Evolutionary conservation across 2,797 vertebrate genomes (phyloP).

Genomic region (Enteromius mattozi): DNA sequence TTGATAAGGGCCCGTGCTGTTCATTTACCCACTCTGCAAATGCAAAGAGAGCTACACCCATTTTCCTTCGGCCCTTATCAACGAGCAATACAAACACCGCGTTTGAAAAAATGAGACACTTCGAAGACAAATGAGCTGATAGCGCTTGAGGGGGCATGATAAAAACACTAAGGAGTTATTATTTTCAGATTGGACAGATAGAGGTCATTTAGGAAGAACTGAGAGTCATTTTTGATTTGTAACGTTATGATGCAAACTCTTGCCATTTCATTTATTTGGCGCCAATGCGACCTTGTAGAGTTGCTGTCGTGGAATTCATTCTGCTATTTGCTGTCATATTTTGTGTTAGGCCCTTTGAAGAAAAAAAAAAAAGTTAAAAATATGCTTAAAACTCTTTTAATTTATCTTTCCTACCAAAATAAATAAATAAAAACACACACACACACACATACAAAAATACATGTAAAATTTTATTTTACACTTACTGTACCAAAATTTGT

Average conservation of each 20-base stretch:
- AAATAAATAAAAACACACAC: neutral
- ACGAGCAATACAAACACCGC: constrained; percentile 54
- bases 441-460: too few relatives aligned
- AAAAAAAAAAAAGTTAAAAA: neutral
- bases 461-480: neutral
- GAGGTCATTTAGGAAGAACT: neutral
- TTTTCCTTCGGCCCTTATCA: constrained; percentile 58
- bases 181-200: constrained; percentile 40
- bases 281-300: neutral
- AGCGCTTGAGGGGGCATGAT: constrained; percentile 41
- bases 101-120: constrained; percentile 52
- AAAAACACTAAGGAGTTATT: constrained; percentile 47
- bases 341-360: neutral
- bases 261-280: neutral
- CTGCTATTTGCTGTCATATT: neutral
- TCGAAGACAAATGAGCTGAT: constrained; percentile 59
- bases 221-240: constrained; percentile 6
- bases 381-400: neutral
- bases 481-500: neutral
- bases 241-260: constrained; percentile 7
- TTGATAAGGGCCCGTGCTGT: constrained; percentile 80
- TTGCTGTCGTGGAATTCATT: neutral
- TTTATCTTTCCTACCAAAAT: neutral
- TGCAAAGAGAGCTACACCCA: constrained; percentile 84
- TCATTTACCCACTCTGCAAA: constrained; percentile 79